phyloP scores from a whole-genome alignment of 2,888 invertebrate species.

The Limnephilus lunatus region DNA sequence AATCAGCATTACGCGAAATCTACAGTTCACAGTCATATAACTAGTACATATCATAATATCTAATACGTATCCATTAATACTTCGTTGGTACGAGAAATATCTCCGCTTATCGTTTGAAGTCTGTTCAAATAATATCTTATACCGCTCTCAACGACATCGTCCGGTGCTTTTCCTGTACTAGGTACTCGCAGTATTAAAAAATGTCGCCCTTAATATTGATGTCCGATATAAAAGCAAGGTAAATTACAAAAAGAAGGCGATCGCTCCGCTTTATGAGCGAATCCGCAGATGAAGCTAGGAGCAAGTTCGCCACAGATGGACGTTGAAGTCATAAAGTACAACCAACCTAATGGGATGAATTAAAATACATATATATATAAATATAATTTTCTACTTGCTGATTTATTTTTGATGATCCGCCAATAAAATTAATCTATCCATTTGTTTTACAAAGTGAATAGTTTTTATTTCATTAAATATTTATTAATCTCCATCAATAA shows the following conservation, averaged over 20 bases:
- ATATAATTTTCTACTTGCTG: no score
- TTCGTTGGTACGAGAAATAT: neutral
- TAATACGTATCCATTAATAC: neutral
- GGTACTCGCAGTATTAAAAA: constrained; percentile 16
- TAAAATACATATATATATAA: neutral
- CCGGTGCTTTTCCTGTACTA: neutral
- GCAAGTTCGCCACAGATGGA: constrained; percentile 32
- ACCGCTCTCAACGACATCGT: neutral
- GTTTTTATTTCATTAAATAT: no score
- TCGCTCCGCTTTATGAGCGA: constrained; percentile 23
- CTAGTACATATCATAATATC: neutral
- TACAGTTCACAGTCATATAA: no score
- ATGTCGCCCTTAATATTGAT: constrained; percentile 42
- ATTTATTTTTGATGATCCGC: no score
- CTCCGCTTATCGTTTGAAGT: neutral
- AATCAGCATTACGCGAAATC: no score
- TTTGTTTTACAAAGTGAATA: no score
- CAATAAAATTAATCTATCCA: neutral
- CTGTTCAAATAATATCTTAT: neutral
- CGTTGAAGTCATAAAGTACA: constrained; percentile 40
- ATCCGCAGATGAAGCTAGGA: constrained; percentile 40
- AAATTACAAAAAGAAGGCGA: constrained; percentile 43
- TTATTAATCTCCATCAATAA: no score
- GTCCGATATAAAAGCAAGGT: constrained; percentile 44
- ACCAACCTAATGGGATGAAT: neutral